Conservation (phyloP, 35 echinoderm and acorn worm species). For the Lytechinus variegatus region DNA sequence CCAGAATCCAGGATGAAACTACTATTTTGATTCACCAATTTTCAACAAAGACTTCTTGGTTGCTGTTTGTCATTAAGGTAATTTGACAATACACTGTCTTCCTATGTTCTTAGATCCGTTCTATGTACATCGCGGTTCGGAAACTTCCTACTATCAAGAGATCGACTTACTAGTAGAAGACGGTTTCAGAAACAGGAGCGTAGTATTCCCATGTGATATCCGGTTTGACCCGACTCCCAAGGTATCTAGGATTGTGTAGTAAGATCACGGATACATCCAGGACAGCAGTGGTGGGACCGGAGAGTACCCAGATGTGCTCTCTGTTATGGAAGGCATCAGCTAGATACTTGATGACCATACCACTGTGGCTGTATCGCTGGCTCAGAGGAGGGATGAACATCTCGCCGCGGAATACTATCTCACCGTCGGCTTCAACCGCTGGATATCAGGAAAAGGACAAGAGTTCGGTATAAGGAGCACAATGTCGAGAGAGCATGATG, state of each 20-base stretch:
- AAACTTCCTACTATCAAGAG: not conserved
- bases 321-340: not conserved
- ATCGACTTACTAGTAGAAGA: constrained; percentile 17
- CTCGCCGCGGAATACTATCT: constrained; percentile 25
- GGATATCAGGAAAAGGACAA: not conserved
- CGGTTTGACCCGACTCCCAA: not conserved
- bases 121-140: too few relatives aligned
- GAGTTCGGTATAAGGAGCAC: not conserved
- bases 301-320: constrained; percentile 38
- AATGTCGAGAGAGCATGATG: too few relatives aligned
- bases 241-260: constrained; percentile 13
- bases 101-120: too few relatives aligned
- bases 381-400: constrained; percentile 25
- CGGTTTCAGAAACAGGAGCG: not conserved
- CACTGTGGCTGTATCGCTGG: constrained; percentile 24
- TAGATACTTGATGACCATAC: constrained; percentile 40
- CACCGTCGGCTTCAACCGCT: not conserved
- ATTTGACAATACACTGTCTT: too few relatives aligned
- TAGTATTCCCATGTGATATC: constrained; percentile 34
- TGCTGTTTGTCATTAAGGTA: too few relatives aligned
- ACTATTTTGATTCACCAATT: too few relatives aligned
- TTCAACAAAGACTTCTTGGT: too few relatives aligned
- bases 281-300: constrained; percentile 16
- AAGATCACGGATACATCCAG: constrained; percentile 21
- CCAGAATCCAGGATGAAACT: too few relatives aligned